These are phyloP conservation scores for Tenrec ecaudatus DNA, from an alignment of 2,113 vertebrate species.

Conservation along the genomic window DNA sequence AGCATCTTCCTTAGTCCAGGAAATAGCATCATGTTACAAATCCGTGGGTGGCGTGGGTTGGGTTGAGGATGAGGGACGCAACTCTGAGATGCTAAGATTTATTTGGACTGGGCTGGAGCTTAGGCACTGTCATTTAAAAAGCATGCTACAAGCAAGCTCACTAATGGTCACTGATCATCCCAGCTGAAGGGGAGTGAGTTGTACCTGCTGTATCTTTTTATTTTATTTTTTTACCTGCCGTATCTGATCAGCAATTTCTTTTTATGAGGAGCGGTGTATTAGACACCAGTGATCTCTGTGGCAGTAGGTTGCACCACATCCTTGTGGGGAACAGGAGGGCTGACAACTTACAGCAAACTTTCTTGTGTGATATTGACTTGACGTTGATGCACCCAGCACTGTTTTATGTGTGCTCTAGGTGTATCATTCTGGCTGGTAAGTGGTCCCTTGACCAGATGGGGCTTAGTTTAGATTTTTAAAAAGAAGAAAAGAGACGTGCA, in stretches of 20 bases:
- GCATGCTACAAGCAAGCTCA: neutral
- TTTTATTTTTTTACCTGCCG: too few relatives aligned
- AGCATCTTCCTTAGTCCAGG: neutral
- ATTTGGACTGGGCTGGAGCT: constrained; percentile 10
- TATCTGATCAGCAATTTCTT: neutral
- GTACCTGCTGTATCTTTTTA: neutral
- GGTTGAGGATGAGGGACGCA: neutral
- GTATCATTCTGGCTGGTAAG: neutral
- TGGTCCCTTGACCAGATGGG: neutral
- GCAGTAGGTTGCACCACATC: neutral
- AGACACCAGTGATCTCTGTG: neutral
- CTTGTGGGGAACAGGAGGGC: constrained; percentile 20
- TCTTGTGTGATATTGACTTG: neutral
- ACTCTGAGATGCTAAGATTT: neutral
- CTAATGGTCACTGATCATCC: neutral
- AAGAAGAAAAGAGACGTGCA: neutral
- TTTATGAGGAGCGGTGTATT: neutral
- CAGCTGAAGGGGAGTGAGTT: neutral
- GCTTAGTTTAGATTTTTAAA: constrained; percentile 18
- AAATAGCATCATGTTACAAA: neutral
- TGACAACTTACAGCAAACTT: neutral
- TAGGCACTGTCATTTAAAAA: neutral
- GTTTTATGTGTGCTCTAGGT: neutral
- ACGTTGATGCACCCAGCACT: neutral
- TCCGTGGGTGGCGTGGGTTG: too few relatives aligned